Percentiles rank a stretch among this genome's conserved stretches.
These are phyloP conservation scores for Hyaena hyaena DNA, from an alignment of 2,113 vertebrate genomes.

Conservation along the genomic window DNA sequence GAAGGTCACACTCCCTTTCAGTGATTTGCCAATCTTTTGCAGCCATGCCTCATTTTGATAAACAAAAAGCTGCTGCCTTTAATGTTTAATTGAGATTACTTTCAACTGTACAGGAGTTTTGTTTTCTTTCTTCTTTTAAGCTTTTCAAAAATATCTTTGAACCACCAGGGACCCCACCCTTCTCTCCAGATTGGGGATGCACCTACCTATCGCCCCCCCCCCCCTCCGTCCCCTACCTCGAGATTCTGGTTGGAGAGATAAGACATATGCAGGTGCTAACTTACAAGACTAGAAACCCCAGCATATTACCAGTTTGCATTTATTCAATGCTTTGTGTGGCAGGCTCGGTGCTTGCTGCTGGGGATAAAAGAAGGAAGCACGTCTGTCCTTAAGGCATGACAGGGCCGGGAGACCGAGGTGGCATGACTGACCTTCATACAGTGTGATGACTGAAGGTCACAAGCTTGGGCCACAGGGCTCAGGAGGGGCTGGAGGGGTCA, in stretches of 20 bases:
- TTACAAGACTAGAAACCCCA: neutral
- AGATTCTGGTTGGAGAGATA: neutral
- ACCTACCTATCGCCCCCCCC: neutral
- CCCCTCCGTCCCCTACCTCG: neutral
- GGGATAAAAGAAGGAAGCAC: neutral
- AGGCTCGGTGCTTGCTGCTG: neutral
- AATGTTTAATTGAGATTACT: constrained; percentile 49
- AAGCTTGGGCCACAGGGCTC: neutral
- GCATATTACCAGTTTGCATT: neutral
- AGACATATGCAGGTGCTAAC: neutral
- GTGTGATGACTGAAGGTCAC: neutral
- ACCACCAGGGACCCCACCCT: neutral
- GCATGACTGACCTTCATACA: neutral
- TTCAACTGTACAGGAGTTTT: neutral
- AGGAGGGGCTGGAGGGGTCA: neutral
- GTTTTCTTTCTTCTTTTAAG: constrained; percentile 46
- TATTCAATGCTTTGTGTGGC: neutral
- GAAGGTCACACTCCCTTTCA: neutral
- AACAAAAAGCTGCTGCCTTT: constrained; percentile 18
- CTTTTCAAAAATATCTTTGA: constrained; percentile 20
- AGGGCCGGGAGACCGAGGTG: neutral
- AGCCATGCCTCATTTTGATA: constrained; percentile 3
- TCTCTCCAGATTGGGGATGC: neutral
- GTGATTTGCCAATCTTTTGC: neutral
- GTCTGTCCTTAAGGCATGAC: neutral